Evolutionary conservation across 2,888 invertebrate genomes (phyloP), one percentile per base, ranked within the genome.

Genomic region (Ophonus ardosiacus): DNA sequence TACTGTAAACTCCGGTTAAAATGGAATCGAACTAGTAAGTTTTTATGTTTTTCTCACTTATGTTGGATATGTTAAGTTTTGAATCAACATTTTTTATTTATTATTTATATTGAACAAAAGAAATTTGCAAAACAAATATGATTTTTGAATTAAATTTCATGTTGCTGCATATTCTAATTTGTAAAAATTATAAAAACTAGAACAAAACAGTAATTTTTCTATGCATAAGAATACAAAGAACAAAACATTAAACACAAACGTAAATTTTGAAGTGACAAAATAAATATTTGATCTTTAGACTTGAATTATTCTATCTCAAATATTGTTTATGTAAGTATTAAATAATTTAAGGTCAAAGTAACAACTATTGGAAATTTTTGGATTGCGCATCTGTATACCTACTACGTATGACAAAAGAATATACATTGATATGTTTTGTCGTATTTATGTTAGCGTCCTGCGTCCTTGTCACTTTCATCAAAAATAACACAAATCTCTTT

Each of bases 341-440:
- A 74, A 74, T 74, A 74, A 74, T 18, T 17, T 43, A 8, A 74
- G 71, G 71, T 74, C 18, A 43, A 74, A 74, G 43, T 74, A 43
- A 43, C 40, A 18, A 51, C 40, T 40, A 74, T 43, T 43, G 18
- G 71, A 74, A 74, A 13, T 43, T 18, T 74, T 74, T 43, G 18
- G 15, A 74, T 31, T 40, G 40, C 71, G 18, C 40, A 74, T 17
- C 4, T 5, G 18, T 63, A 10, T 21, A 63, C 8, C 10, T 8
- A 31, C 31, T 31, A 6, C 5, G 2, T 31, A 31, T 31, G 31
- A 31, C 38, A 38, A 68, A 68, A 68, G 10, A 38, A 7, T 1
- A 68, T 68, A 38, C 15, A 38, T 38, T 68, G 5, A 38, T 68
- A 38, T 43, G 4, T 17, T 71, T 3, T 71, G 43, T 17, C 31